Percentiles rank a stretch among this genome's conserved stretches.
Conservation (phyloP, 2,888 invertebrate genomes). For the Idaea biselata region DNA sequence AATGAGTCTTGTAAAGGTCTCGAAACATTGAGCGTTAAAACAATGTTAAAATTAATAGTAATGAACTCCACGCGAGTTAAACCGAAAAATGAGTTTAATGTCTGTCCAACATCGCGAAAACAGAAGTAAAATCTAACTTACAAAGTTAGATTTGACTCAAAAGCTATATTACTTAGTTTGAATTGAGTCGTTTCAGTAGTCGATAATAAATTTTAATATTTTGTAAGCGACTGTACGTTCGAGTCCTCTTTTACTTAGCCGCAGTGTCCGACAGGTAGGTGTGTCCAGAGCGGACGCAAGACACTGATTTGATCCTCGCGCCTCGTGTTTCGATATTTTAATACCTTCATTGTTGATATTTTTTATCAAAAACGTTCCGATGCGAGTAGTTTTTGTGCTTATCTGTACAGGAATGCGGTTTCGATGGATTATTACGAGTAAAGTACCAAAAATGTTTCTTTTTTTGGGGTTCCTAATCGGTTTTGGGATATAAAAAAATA, state of each 20-base stretch:
- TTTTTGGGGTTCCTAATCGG: neutral
- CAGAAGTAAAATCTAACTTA: no score
- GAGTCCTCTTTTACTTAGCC: conserved; percentile 39
- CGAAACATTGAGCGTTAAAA: no score
- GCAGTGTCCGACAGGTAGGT: conserved; percentile 52
- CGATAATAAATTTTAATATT: conserved; percentile 13
- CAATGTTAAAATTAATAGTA: no score
- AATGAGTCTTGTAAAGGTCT: no score
- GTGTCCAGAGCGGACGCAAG: conserved; percentile 62
- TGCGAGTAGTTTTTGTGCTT: conserved; percentile 32
- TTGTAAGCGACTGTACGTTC: conserved; percentile 35
- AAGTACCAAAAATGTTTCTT: neutral
- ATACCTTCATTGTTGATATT: conserved; percentile 38
- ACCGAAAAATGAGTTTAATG: no score
- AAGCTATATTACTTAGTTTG: neutral
- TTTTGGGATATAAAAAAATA: no score
- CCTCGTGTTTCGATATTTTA: conserved; percentile 57
- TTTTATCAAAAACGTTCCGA: conserved; percentile 25
- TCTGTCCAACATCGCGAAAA: no score
- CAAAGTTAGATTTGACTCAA: no score
- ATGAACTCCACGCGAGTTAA: no score
- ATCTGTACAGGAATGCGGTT: conserved; percentile 37
- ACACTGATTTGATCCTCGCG: conserved; percentile 62
- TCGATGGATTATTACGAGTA: conserved; percentile 23
- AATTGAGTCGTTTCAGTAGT: neutral